Evolutionary conservation across 2,113 vertebrate genomes (phyloP).

Genomic region (Pollimyrus isidori): DNA sequence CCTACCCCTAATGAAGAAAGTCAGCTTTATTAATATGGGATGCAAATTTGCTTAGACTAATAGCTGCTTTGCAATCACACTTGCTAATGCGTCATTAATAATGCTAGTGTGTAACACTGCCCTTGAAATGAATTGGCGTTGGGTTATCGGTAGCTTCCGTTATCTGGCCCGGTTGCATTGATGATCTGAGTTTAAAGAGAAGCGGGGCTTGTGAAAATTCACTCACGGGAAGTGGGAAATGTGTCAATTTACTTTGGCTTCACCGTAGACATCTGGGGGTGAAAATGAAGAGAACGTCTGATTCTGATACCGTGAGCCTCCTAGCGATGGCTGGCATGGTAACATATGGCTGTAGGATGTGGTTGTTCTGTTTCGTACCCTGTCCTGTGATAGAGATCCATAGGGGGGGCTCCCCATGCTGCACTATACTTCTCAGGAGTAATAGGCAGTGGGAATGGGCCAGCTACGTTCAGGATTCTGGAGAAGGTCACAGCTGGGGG

Average conservation of each 20-base stretch:
- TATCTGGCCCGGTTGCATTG: not conserved
- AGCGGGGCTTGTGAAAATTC: not conserved
- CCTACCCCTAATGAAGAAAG: not conserved
- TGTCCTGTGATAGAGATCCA: not conserved
- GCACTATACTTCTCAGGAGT: not conserved
- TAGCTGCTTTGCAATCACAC: not conserved
- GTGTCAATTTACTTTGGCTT: not conserved
- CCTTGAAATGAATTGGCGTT: not conserved
- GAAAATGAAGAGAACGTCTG: not conserved
- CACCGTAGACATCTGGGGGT: not conserved
- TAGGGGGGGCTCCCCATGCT: not conserved
- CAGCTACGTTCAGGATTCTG: not conserved
- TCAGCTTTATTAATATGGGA: not conserved
- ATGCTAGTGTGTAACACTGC: not conserved
- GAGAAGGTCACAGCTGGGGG: not conserved
- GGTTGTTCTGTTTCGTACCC: not conserved
- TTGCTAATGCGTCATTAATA: not conserved
- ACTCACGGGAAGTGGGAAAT: not conserved
- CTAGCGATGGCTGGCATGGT: not conserved
- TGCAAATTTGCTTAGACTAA: not conserved
- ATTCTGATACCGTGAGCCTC: not conserved
- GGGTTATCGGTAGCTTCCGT: not conserved
- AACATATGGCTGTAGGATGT: not conserved
- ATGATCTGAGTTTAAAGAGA: not conserved
- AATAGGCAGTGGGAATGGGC: not conserved